Evolutionary conservation across 2,113 vertebrate species (phyloP).

Genomic region (Brienomyrus longianalis): DNA sequence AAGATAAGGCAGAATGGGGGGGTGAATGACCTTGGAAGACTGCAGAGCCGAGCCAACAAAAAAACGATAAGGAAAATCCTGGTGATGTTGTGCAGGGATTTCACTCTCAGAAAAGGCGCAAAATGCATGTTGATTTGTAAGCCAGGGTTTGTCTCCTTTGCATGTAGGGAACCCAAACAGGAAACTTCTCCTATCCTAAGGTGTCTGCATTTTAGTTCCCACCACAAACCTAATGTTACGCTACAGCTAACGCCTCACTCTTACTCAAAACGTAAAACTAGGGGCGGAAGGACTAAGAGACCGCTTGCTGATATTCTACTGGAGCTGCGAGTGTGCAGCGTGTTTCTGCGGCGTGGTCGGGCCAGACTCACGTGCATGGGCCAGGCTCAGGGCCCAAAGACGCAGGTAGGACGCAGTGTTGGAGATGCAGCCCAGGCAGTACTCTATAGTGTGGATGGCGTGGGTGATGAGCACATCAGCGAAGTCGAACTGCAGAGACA

Average conservation of each 20-base stretch:
- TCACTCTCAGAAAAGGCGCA: background rate
- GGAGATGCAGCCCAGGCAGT: constrained; percentile 94
- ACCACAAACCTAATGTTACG: too few species aligned
- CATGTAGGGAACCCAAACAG: background rate
- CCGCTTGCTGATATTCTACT: background rate
- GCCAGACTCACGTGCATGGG: constrained; percentile 82
- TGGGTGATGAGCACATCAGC: constrained; percentile 86
- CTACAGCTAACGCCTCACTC: background rate
- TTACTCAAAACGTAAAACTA: background rate
- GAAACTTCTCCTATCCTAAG: background rate
- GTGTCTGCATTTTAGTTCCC: background rate
- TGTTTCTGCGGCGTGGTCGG: background rate
- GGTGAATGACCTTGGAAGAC: background rate
- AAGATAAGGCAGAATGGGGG: background rate
- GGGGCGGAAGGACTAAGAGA: background rate
- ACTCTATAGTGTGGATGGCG: constrained; percentile 98
- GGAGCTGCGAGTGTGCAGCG: background rate
- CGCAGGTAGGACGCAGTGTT: constrained; percentile 94
- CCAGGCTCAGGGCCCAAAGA: constrained; percentile 94
- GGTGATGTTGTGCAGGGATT: background rate
- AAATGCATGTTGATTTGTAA: background rate
- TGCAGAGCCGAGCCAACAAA: background rate
- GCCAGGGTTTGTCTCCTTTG: background rate
- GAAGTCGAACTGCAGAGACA: constrained; percentile 79
- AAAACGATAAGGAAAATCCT: background rate